Evolutionary conservation across 2,888 invertebrate species (phyloP), one percentile per base, ranked within the genome.

Genomic region (Cheilosia urbana): DNA sequence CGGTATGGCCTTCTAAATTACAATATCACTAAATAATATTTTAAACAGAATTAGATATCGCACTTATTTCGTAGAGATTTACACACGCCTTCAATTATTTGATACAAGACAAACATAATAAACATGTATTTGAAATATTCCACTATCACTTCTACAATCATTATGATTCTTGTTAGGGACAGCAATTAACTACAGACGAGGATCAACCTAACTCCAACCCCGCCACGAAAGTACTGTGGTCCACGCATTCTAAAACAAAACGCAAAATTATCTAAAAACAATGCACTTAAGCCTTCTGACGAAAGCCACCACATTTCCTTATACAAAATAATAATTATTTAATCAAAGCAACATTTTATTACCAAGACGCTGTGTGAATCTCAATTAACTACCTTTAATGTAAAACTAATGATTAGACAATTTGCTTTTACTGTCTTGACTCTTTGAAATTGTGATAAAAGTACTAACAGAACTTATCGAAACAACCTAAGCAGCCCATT

Each of bases 371-470:
- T 6, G 30, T 4, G 9, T 27, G 68, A 68, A 68, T 68, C 7
- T 21, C 9, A 57, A 68, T 45, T 15, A 57, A 30, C 27, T 21
- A 57, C 30, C 55, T 68, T 55, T 51, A 6, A 53, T 51, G 53
- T 40, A 5, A 40, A 49, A 21, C 21, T 19, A 66, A 42, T 53
- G 40, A 66, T 42, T 66, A 27, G 66, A 13, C 40, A 65, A 37
- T 65, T 49, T 65, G 19, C 19, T 65, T 37, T 65, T 45, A 63
- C 9, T 42, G 24, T n/a, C 42, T 42, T 30, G 30, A 19, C 21
- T 66, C 21, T 34, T 21, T 58, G 37, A 69, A 71, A 60, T 51
- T 60, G 71, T 60, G 49, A 27, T 49, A 60, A 71, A 51, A 49
- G 49, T 71, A 58, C 58, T 58, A 30, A 45, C 30, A 57, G 7